These are phyloP conservation scores for Caenorhabditis sinica DNA, from an alignment of 2,888 invertebrate genomes.

Conservation along the genomic window DNA sequence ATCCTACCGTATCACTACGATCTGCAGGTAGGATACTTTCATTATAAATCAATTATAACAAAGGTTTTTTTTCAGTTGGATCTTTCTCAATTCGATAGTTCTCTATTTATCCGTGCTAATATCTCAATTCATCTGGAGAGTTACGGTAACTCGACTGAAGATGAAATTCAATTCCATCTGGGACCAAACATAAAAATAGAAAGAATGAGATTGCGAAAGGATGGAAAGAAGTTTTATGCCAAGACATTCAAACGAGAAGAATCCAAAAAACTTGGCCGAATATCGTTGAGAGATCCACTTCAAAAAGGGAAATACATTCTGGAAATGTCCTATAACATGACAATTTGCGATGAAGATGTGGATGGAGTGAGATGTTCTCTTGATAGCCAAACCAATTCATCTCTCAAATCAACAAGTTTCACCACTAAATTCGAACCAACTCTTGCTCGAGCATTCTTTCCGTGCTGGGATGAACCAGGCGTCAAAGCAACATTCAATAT, in stretches of 20 bases:
- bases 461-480: slow-evolving; percentile 82
- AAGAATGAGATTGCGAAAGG: slow-evolving; percentile 72
- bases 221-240: slow-evolving; percentile 69
- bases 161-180: slow-evolving; percentile 81
- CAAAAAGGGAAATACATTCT: slow-evolving; percentile 70
- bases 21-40: slow-evolving; percentile 69
- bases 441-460: slow-evolving; percentile 80
- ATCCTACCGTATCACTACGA: slow-evolving; percentile 81
- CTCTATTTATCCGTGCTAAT: slow-evolving; percentile 75
- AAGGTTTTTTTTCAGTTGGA: slow-evolving; percentile 75
- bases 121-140: slow-evolving; percentile 79
- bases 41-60: background rate
- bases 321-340: slow-evolving; percentile 70
- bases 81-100: slow-evolving; percentile 75
- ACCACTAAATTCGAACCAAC: slow-evolving; percentile 83
- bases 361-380: slow-evolving; percentile 72
- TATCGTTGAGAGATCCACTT: slow-evolving; percentile 72
- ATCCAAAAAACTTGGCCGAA: slow-evolving; percentile 77
- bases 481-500: slow-evolving; percentile 81
- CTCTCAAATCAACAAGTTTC: slow-evolving; percentile 70
- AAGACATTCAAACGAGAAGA: slow-evolving; percentile 78
- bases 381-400: slow-evolving; percentile 53
- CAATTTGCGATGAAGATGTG: slow-evolving; percentile 68
- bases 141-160: slow-evolving; percentile 80
- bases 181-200: slow-evolving; percentile 80